Percentiles rank a stretch among this genome's conserved stretches.
Evolutionary conservation across 2,113 vertebrate species (phyloP).

Genomic region (Sceloporus undulatus): DNA sequence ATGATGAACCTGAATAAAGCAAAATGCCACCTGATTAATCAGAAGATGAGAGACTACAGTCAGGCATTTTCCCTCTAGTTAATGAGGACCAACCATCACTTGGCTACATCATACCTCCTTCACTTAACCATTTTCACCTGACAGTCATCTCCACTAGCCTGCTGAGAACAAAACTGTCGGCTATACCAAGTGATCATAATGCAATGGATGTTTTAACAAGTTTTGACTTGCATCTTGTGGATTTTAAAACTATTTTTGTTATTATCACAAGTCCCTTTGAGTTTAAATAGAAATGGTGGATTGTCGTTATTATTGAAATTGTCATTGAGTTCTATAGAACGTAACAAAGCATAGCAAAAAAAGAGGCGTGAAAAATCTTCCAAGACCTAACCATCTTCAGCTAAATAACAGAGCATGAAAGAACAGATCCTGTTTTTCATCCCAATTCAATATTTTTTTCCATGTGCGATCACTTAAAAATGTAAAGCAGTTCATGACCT

Average conservation of each 20-base stretch:
- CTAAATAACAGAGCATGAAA: neutral
- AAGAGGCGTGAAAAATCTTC: neutral
- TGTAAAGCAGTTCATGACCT: neutral
- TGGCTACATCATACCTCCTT: no score
- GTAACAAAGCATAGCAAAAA: neutral
- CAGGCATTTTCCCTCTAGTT: neutral
- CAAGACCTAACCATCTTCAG: neutral
- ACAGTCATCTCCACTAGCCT: no score
- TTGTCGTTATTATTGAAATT: neutral
- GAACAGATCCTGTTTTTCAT: neutral
- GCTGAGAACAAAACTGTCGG: neutral
- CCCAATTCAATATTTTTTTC: neutral
- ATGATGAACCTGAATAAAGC: no score
- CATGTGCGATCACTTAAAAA: neutral
- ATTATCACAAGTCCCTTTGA: no score
- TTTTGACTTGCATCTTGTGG: neutral
- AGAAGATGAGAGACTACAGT: neutral
- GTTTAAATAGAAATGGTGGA: no score
- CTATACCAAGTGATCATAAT: neutral
- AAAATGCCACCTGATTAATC: no score
- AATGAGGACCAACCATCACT: neutral
- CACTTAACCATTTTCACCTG: no score
- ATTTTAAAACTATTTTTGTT: no score
- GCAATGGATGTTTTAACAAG: neutral
- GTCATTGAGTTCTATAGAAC: neutral